Conservation (phyloP, 2,888 invertebrate species). For the Tenthredo scrophulariae region DNA sequence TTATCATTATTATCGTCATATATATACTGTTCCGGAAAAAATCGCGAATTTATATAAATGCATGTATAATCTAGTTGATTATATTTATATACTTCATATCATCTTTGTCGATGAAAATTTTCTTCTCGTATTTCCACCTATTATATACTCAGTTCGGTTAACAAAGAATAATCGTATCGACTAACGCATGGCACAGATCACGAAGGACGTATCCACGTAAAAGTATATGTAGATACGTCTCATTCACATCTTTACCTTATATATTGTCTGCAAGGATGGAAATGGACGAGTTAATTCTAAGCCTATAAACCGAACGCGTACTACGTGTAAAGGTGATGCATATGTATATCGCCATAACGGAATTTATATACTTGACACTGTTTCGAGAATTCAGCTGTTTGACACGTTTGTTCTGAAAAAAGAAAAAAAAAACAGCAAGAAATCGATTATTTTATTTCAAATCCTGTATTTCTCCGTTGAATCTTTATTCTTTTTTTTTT, state of each 20-base stretch:
- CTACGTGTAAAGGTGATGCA: not conserved
- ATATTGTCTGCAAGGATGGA: not conserved
- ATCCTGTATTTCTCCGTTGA: no score
- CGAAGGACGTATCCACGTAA: not conserved
- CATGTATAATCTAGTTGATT: not conserved
- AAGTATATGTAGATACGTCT: not conserved
- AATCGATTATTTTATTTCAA: no score
- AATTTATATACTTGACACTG: conserved; percentile 24
- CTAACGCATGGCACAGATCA: not conserved
- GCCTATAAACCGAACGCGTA: not conserved
- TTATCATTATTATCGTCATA: not conserved
- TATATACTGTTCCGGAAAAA: not conserved
- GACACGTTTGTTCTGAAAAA: not conserved
- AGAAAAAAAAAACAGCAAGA: no score
- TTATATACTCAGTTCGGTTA: not conserved
- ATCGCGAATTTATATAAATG: not conserved
- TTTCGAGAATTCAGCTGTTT: not conserved
- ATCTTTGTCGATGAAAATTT: not conserved
- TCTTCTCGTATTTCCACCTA: not conserved
- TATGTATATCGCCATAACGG: not conserved
- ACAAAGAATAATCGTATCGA: conserved; percentile 15
- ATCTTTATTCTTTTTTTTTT: no score
- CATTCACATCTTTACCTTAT: not conserved
- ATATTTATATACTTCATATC: not conserved
- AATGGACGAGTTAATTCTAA: not conserved